phyloP scores from a whole-genome alignment of 2,888 invertebrate genomes.

The Eurytoma adleriae region DNA sequence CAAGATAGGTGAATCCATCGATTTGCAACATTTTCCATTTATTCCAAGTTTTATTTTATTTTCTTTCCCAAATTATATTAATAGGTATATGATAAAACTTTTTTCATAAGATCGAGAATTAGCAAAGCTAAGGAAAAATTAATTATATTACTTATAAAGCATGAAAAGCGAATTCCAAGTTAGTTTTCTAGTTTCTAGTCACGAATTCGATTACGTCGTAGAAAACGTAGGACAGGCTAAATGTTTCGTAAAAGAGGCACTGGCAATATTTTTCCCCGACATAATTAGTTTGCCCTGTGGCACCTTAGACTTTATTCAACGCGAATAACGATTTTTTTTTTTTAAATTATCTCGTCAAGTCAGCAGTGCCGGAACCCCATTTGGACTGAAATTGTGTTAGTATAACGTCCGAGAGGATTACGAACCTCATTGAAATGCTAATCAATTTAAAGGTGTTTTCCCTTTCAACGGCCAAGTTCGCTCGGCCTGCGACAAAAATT shows the following conservation, averaged over 20 bases:
- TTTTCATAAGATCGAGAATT: not conserved
- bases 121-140: not conserved
- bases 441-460: conserved; percentile 23
- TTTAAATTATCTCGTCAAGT: not conserved
- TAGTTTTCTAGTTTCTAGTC: conserved; percentile 42
- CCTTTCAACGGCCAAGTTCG: not conserved
- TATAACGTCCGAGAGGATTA: conserved; percentile 10
- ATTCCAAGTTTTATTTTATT: too few relatives aligned
- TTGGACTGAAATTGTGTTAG: conserved; percentile 30
- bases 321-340: not conserved
- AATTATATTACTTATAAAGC: too few relatives aligned
- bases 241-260: not conserved
- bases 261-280: not conserved
- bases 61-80: too few relatives aligned
- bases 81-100: not conserved
- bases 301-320: not conserved
- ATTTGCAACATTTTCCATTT: too few relatives aligned
- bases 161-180: not conserved
- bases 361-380: not conserved
- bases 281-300: conserved; percentile 3
- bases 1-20: not conserved
- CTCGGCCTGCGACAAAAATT: not conserved
- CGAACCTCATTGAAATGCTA: conserved; percentile 38
- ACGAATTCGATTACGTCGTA: conserved; percentile 49
- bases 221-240: not conserved